Evolutionary conservation across 1,140 invertebrate genomes (phyloP), one percentile per base, ranked within the genome.

Genomic region (Cydia pomonella): DNA sequence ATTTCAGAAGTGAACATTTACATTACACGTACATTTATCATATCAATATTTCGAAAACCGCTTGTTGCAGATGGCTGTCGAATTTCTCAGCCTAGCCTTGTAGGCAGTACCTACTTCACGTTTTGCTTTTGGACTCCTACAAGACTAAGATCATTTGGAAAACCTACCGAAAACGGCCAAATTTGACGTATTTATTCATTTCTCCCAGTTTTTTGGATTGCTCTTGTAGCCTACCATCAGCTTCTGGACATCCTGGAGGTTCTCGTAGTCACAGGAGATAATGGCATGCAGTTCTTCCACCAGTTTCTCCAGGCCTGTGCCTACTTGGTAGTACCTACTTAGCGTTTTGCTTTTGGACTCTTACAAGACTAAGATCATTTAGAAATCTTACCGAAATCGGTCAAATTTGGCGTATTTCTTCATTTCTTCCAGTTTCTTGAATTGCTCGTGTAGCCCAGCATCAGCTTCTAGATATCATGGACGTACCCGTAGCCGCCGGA

Each of bases 331-430:
- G n/a, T n/a, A n/a, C n/a, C n/a, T n/a, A n/a, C n/a, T n/a, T n/a
- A n/a, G n/a, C n/a, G n/a, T n/a, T n/a, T n/a, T n/a, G n/a, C n/a
- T n/a, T n/a, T n/a, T n/a, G n/a, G n/a, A n/a, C n/a, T n/a, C n/a
- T n/a, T n/a, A n/a, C n/a, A n/a, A n/a, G n/a, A n/a, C n/a, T n/a
- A n/a, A n/a, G n/a, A n/a, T n/a, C n/a, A n/a, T n/a, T n/a, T n/a
- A n/a, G 5, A 59, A 33, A 10, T 90, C 89, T 95, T 93, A 98
- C 97, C 97, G 97, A 89, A 97, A 97, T 85, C 97, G 95, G 90
- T 99, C 98, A 87, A 98, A 99, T 89, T 99, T 99, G 13, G 98
- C 98, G 85, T 95, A 99, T 87, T 98, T 97, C n/a, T n/a, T n/a
- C 98, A 99, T 64, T 99, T 98, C 84, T 95, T 97, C 98, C 98